phyloP scores from a whole-genome alignment of 2,888 invertebrate genomes.

The Schizotus pectinicornis region DNA sequence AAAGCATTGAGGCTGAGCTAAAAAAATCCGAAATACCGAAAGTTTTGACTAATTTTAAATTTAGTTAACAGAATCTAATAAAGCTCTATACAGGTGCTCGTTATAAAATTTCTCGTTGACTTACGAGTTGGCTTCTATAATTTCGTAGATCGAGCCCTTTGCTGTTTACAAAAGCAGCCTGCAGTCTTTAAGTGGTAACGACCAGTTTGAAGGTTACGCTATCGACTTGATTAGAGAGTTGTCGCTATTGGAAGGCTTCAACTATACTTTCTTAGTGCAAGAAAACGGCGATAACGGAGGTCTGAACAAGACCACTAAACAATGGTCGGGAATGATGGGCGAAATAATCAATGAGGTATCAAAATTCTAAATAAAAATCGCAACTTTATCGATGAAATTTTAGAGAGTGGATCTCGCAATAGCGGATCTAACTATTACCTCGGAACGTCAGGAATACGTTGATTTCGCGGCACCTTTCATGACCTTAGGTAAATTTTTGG shows the following conservation, averaged over 20 bases:
- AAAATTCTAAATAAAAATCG: background rate
- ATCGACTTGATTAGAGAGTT: slow-evolving; percentile 69
- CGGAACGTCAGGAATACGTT: slow-evolving; percentile 83
- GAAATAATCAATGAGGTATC: slow-evolving; percentile 57
- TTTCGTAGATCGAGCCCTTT: slow-evolving; percentile 67
- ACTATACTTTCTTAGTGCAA: slow-evolving; percentile 62
- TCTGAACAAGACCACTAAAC: slow-evolving; percentile 56
- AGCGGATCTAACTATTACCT: slow-evolving; percentile 89
- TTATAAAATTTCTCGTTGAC: no score
- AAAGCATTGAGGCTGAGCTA: no score
- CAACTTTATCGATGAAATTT: slow-evolving; percentile 9
- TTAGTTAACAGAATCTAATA: no score
- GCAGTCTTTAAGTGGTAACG: slow-evolving; percentile 59
- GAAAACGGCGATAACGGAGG: slow-evolving; percentile 53
- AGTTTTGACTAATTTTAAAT: no score
- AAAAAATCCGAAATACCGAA: no score
- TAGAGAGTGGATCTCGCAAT: slow-evolving; percentile 91
- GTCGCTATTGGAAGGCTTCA: slow-evolving; percentile 64
- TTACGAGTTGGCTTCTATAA: background rate
- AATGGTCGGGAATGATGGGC: slow-evolving; percentile 79
- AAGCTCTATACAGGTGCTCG: no score
- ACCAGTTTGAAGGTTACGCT: slow-evolving; percentile 67
- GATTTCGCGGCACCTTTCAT: slow-evolving; percentile 97
- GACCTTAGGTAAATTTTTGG: slow-evolving; percentile 65
- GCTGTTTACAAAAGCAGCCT: slow-evolving; percentile 64